Evolutionary conservation across 2,113 vertebrate species (phyloP).

Genomic region (Opisthocomus hoazin): DNA sequence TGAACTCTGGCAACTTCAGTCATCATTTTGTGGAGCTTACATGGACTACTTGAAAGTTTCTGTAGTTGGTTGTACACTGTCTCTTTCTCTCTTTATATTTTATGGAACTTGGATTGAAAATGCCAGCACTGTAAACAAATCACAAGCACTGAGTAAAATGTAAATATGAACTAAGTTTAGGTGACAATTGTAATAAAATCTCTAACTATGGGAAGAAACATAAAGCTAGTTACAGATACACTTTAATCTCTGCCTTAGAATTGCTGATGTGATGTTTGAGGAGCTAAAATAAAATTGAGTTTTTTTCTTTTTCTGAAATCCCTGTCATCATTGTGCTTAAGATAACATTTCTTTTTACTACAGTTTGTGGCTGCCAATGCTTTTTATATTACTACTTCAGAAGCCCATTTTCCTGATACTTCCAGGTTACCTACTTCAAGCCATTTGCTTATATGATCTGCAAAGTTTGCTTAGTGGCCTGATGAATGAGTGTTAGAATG

Average conservation of each 20-base stretch:
- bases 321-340: background rate
- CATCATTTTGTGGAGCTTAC: background rate
- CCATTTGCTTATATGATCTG: background rate
- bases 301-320: background rate
- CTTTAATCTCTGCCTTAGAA: background rate
- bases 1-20: background rate
- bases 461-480: background rate
- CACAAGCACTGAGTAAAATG: background rate
- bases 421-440: background rate
- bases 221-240: background rate
- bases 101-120: background rate
- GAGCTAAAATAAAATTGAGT: background rate
- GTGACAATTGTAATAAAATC: background rate
- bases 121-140: background rate
- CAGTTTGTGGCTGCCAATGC: background rate
- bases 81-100: background rate
- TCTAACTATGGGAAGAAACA: background rate
- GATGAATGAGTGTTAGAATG: background rate
- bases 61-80: background rate
- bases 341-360: background rate
- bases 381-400: background rate
- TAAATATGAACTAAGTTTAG: background rate
- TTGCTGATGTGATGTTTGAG: background rate
- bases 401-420: background rate
- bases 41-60: background rate